Base-by-base conservation (phyloP, 2,888 invertebrate species). In the Polyommatus iphigenia region DNA sequence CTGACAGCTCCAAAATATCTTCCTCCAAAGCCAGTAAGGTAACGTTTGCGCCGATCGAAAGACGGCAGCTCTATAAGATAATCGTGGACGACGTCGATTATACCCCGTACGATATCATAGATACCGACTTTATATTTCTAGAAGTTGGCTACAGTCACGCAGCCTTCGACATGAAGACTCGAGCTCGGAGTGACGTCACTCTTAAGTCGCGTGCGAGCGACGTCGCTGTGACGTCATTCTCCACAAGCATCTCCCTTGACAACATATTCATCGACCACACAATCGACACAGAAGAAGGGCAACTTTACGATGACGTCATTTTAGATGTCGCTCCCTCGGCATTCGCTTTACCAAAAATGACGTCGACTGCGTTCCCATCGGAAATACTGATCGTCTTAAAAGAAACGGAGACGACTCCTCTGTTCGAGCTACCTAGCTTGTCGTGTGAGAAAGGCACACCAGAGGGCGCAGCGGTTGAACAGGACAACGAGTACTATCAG, bases 401-500 rank as follows among this genome's bases (percentile, higher is more conserved):
- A 79, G 97, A 97, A 90, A 96, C 97, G 0, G 94, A 95, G 72
- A 96, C 96, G 0, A 85, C 91, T 67, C 95, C 95, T 78, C 85
- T 97, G 7, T 96, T 96, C 81, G 96, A 96, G 81, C 87, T 96
- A 80, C 95, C 95, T 0, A 95, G 96, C 82, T 91, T 93, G 78
- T 96, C 96, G 0, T 96, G 91, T 5, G 94, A 96, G 62, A 94
- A 94, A 83, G 95, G 95, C 46, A 94, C 95, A 0, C 86, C 93
- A 0, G 96, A 96, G 84, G 96, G 95, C 0, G 87, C 86, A 57
- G 81, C 82, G 0, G 95, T 96, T 0, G 95, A 95, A 82, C 93
- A 93, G 81, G 95, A 96, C 79, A 97, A 97, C 86, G 93, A 95
- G 79, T 91, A 90, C 77, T 97, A 97, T 83, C 95, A 96, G 32